Percentiles rank a stretch among this genome's conserved stretches.
Conservation (phyloP, 1,140 invertebrate species). For the Tachypleus tridentatus region DNA sequence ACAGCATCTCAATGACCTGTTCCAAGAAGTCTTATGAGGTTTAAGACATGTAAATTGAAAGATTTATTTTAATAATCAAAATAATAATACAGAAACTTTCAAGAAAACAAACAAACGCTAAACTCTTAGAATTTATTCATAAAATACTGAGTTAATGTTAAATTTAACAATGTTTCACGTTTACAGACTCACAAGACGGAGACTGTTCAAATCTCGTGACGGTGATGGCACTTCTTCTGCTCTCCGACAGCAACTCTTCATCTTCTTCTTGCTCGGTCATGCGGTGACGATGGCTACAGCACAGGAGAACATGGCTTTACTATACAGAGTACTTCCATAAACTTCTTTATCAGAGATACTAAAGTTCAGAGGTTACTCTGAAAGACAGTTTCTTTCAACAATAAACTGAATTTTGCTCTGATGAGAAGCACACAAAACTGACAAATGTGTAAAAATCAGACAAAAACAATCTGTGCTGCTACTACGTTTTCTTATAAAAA, state of each 20-base stretch:
- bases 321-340: constrained; percentile 2
- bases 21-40: too few species aligned
- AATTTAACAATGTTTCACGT: not conserved
- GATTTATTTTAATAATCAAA: too few species aligned
- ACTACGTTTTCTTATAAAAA: too few species aligned
- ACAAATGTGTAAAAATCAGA: too few species aligned
- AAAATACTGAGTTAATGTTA: not conserved
- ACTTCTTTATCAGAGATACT: constrained; percentile 3
- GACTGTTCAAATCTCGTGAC: constrained; percentile 80
- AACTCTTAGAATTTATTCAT: too few species aligned
- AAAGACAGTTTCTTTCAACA: not conserved
- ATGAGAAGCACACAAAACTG: too few species aligned
- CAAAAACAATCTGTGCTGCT: too few species aligned
- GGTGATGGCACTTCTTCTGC: constrained; percentile 40
- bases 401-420: too few species aligned
- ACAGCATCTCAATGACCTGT: too few species aligned
- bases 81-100: too few species aligned
- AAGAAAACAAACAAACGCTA: too few species aligned
- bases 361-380: constrained; percentile 7
- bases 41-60: too few species aligned
- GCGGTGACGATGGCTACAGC: constrained; percentile 76
- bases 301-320: constrained; percentile 8
- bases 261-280: constrained; percentile 99
- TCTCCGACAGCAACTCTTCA: constrained; percentile 60
- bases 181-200: constrained; percentile 49